Conservation (phyloP, 2,797 vertebrate species). For the Parambassis ranga region DNA sequence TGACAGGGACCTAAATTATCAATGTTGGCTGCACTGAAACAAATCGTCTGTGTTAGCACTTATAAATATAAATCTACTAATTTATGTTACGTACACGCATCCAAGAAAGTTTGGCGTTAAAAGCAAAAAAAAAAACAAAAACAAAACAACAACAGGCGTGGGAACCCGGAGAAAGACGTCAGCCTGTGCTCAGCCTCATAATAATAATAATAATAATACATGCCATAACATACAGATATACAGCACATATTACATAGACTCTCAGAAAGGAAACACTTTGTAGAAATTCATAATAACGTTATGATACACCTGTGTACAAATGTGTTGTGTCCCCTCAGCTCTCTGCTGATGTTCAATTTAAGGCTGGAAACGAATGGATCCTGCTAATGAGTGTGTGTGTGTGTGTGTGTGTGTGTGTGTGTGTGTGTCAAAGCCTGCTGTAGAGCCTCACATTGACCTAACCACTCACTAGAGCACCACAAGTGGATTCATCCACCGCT, state of each 20-base stretch:
- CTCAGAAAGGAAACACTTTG: conserved; percentile 53
- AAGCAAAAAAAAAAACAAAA: not conserved
- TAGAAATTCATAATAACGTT: conserved; percentile 43
- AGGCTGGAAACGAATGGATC: not conserved
- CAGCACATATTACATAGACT: conserved; percentile 65
- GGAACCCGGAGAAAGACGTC: conserved; percentile 22
- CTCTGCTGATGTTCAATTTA: not conserved
- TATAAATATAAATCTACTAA: too few relatives aligned
- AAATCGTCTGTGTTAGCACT: not conserved
- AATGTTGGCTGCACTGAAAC: too few relatives aligned
- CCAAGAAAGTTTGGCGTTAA: not conserved
- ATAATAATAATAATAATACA: too few relatives aligned
- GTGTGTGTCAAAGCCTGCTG: too few relatives aligned
- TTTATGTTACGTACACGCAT: too few relatives aligned
- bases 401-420: too few relatives aligned
- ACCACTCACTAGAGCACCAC: not conserved
- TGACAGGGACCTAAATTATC: too few relatives aligned
- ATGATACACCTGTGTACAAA: conserved; percentile 59
- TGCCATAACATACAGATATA: conserved; percentile 68
- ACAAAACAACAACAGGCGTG: not conserved
- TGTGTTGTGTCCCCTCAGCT: conserved; percentile 10
- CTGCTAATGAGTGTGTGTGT: not conserved
- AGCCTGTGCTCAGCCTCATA: conserved; percentile 43
- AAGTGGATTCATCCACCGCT: not conserved
- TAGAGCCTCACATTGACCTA: too few relatives aligned